Evolutionary conservation across 2,888 invertebrate species (phyloP).

Genomic region (Limnephilus auricula): DNA sequence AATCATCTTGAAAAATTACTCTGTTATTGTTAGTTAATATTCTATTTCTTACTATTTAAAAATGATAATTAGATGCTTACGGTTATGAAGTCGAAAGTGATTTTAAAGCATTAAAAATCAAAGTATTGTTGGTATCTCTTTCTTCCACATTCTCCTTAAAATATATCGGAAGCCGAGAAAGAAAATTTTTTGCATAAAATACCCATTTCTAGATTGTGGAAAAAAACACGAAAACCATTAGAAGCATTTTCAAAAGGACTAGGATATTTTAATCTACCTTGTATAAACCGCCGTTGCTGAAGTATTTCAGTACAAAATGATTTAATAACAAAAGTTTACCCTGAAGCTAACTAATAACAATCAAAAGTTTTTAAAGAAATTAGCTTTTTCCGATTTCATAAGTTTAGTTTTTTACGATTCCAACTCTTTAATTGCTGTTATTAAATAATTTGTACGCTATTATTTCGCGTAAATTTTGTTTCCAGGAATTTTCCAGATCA

Average conservation of each 20-base stretch:
- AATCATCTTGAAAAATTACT: too few relatives aligned
- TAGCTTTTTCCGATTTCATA: neutral
- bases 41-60: neutral
- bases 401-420: neutral
- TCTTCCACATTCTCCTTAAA: neutral
- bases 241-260: neutral
- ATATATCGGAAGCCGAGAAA: neutral
- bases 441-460: neutral
- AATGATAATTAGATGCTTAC: too few relatives aligned
- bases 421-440: neutral
- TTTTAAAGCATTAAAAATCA: too few relatives aligned
- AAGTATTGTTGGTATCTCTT: too few relatives aligned
- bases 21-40: too few relatives aligned
- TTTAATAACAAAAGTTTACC: conserved; percentile 1
- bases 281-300: neutral
- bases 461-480: neutral
- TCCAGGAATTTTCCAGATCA: neutral
- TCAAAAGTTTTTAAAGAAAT: neutral
- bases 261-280: neutral
- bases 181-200: neutral
- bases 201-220: neutral
- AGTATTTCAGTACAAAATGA: neutral
- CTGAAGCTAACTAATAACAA: neutral
- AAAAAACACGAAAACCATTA: neutral
- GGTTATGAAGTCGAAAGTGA: too few relatives aligned